Percentiles rank a stretch among this genome's conserved stretches.
These are phyloP conservation scores for Eupithecia insigniata DNA, from an alignment of 2,888 invertebrate genomes.

Conservation along the genomic window DNA sequence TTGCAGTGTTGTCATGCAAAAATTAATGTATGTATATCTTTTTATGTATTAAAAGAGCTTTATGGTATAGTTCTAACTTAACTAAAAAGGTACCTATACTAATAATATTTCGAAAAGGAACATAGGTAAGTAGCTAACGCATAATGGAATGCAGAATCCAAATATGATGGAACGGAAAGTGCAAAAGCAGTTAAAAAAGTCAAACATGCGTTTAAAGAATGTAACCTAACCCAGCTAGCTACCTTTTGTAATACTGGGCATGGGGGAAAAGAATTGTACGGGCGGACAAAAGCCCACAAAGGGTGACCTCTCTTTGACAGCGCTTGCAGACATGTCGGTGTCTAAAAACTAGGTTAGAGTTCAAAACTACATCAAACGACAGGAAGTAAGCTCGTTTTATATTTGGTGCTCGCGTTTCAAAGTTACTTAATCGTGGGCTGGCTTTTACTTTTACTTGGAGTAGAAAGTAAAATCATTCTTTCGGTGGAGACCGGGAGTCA, in stretches of 20 bases:
- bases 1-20: neutral
- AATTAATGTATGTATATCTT: no score
- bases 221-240: neutral
- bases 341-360: slow-evolving; percentile 61
- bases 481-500: neutral
- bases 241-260: neutral
- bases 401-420: neutral
- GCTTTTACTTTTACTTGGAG: neutral
- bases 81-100: no score
- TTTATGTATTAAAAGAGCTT: no score
- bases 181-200: neutral
- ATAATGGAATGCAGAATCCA: neutral
- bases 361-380: slow-evolving; percentile 51
- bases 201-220: neutral
- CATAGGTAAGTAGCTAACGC: no score
- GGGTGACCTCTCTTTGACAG: slow-evolving; percentile 63
- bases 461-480: neutral
- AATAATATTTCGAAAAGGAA: no score
- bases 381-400: slow-evolving; percentile 14
- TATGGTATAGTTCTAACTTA: no score
- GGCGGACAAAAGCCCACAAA: slow-evolving; percentile 53
- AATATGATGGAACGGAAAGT: neutral
- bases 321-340: slow-evolving; percentile 49
- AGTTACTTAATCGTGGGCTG: neutral
- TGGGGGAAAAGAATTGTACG: slow-evolving; percentile 7